A percentile compares a stretch with the other conserved stretches of the same genome.
Evolutionary conservation across 2,113 vertebrate genomes (phyloP).

Genomic region (Sarotherodon lohbergeri): DNA sequence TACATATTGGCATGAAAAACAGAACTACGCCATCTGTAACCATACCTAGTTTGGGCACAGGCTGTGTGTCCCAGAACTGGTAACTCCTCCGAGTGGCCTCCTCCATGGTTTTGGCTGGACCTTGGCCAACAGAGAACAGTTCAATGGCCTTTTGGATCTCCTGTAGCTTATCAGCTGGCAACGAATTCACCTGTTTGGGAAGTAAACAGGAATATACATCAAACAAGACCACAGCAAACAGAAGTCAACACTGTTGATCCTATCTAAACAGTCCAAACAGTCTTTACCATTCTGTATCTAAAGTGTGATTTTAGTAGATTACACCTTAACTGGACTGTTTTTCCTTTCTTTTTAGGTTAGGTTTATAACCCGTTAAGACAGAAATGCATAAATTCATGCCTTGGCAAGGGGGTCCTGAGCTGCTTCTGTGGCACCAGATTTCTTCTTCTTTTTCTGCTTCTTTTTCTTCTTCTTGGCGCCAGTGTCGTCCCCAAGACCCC

Average conservation of each 20-base stretch:
- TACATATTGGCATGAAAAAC: not conserved
- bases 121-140: conserved; percentile 93
- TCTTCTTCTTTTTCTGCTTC: conserved; percentile 96
- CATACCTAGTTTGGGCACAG: conserved; percentile 93
- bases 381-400: conserved; percentile 56
- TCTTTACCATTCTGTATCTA: not conserved
- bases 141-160: conserved; percentile 99
- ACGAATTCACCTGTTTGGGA: conserved; percentile 83
- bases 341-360: not conserved
- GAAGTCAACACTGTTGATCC: not conserved
- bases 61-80: conserved; percentile 99
- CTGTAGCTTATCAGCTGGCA: conserved; percentile 95
- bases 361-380: not conserved
- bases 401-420: conserved; percentile 83
- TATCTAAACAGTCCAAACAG: not conserved
- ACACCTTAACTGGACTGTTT: not conserved
- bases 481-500: conserved; percentile 85
- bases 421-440: conserved; percentile 79
- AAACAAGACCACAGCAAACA: not conserved
- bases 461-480: conserved; percentile 98
- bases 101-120: conserved; percentile 98
- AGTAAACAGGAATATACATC: not conserved
- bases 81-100: conserved; percentile 96
- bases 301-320: not conserved
- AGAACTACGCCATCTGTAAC: not conserved